A percentile compares a stretch with the other conserved stretches of the same genome.
phyloP scores from a whole-genome alignment of 2,888 invertebrate genomes.

The Oegoconia quadripuncta region DNA sequence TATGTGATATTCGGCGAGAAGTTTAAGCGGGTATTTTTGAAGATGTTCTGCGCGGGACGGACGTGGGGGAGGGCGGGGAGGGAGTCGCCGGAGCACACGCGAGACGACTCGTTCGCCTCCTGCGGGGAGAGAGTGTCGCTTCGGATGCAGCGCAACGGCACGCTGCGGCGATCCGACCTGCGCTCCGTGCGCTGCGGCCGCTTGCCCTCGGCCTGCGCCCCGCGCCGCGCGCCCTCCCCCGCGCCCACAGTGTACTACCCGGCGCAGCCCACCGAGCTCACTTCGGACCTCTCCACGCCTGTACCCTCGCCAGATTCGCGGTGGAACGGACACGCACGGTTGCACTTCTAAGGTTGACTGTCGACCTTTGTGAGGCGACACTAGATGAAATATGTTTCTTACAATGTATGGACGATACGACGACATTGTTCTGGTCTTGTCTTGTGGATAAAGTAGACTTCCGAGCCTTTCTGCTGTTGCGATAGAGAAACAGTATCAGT shows the following conservation, averaged over 20 bases:
- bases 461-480: too few species aligned
- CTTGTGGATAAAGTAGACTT: too few species aligned
- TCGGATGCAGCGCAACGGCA: conserved; percentile 73
- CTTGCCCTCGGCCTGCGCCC: conserved; percentile 14
- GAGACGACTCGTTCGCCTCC: conserved; percentile 90
- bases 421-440: too few species aligned
- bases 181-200: conserved; percentile 25
- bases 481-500: too few species aligned
- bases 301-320: conserved; percentile 25
- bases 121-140: conserved; percentile 87
- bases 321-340: conserved; percentile 45
- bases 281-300: conserved; percentile 26
- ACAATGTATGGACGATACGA: too few species aligned
- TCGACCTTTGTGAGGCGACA: too few species aligned
- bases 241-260: conserved; percentile 60
- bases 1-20: conserved; percentile 99
- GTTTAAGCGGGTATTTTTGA: conserved; percentile 92
- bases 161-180: conserved; percentile 51
- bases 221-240: conserved; percentile 32
- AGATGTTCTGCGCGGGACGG: conserved; percentile 85
- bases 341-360: conserved; percentile 46
- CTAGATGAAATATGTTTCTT: too few species aligned
- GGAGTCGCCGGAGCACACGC: conserved; percentile 83
- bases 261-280: conserved; percentile 38
- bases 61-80: conserved; percentile 41